These are phyloP conservation scores for Hoplodrina blanda DNA, from an alignment of 2,888 invertebrate species.

Conservation along the genomic window DNA sequence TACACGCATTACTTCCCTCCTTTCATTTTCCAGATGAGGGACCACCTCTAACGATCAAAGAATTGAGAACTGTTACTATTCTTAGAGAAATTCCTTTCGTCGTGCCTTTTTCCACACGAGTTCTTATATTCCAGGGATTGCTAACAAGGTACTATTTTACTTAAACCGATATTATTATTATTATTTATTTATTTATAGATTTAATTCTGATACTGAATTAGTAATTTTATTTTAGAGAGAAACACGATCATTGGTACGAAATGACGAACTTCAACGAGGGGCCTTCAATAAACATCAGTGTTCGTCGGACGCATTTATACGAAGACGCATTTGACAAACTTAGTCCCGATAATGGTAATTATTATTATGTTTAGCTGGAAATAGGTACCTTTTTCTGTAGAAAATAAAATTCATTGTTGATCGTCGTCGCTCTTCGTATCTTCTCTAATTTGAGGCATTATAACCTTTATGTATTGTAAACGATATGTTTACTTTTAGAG, in stretches of 20 bases:
- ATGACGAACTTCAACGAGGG: slow-evolving; percentile 94
- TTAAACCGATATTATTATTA: not conserved
- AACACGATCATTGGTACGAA: slow-evolving; percentile 94
- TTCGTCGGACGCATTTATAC: slow-evolving; percentile 97
- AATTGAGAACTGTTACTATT: slow-evolving; percentile 96
- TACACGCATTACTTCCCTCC: too few relatives aligned
- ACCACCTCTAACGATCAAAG: slow-evolving; percentile 96
- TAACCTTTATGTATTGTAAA: not conserved
- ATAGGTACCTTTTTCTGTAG: not conserved
- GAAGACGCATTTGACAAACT: slow-evolving; percentile 99
- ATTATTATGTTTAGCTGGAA: not conserved
- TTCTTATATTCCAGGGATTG: slow-evolving; percentile 95
- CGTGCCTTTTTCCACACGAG: slow-evolving; percentile 97
- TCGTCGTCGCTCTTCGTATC: not conserved
- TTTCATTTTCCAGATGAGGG: slow-evolving; percentile 92
- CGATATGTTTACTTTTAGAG: slow-evolving; percentile 88
- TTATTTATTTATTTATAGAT: not conserved
- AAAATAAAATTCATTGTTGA: not conserved
- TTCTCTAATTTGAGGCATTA: not conserved
- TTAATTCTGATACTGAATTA: not conserved
- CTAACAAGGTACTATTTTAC: slow-evolving; percentile 79
- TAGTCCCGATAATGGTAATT: slow-evolving; percentile 95
- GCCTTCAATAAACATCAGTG: slow-evolving; percentile 94
- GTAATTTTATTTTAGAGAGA: slow-evolving; percentile 86
- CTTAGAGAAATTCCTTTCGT: slow-evolving; percentile 98